A percentile compares a stretch with the other conserved stretches of the same genome.
Evolutionary conservation across 2,113 vertebrate genomes (phyloP).

Genomic region (Xiphophorus maculatus): DNA sequence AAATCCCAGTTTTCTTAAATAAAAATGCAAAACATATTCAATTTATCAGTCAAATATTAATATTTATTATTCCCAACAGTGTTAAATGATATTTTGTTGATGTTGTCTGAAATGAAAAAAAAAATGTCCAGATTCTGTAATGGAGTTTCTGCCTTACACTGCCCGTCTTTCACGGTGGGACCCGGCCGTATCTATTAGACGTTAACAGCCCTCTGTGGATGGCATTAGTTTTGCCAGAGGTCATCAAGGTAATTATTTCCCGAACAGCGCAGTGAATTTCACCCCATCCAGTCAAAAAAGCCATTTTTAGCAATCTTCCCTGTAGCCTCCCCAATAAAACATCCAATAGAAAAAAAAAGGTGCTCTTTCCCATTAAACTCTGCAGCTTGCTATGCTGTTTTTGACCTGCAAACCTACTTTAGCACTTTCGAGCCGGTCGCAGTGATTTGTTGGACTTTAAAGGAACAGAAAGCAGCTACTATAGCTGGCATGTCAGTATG

Average conservation of each 20-base stretch:
- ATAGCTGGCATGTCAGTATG: slow-evolving; percentile 12
- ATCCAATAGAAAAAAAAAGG: slow-evolving; percentile 32
- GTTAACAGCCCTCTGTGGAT: slow-evolving; percentile 60
- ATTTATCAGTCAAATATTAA: too few relatives aligned
- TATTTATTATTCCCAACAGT: too few relatives aligned
- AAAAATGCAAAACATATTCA: too few relatives aligned
- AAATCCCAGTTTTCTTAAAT: too few relatives aligned
- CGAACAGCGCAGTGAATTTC: slow-evolving; percentile 43
- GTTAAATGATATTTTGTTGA: neutral
- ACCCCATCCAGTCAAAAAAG: slow-evolving; percentile 41
- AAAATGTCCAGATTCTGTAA: slow-evolving; percentile 12
- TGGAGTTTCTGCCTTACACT: slow-evolving; percentile 40
- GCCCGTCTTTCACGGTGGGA: slow-evolving; percentile 45
- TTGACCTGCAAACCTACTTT: slow-evolving; percentile 27
- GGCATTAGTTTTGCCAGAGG: slow-evolving; percentile 55
- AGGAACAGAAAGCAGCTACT: slow-evolving; percentile 36
- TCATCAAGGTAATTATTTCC: slow-evolving; percentile 64
- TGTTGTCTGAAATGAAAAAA: neutral
- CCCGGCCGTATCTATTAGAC: slow-evolving; percentile 60
- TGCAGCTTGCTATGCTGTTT: slow-evolving; percentile 12
- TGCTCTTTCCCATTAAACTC: slow-evolving; percentile 21
- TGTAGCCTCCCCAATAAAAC: slow-evolving; percentile 19
- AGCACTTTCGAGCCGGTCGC: slow-evolving; percentile 22
- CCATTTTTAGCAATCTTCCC: slow-evolving; percentile 44
- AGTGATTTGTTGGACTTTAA: slow-evolving; percentile 30